Conservation (phyloP, 2,797 vertebrate genomes). For the Cossypha dichroa region DNA sequence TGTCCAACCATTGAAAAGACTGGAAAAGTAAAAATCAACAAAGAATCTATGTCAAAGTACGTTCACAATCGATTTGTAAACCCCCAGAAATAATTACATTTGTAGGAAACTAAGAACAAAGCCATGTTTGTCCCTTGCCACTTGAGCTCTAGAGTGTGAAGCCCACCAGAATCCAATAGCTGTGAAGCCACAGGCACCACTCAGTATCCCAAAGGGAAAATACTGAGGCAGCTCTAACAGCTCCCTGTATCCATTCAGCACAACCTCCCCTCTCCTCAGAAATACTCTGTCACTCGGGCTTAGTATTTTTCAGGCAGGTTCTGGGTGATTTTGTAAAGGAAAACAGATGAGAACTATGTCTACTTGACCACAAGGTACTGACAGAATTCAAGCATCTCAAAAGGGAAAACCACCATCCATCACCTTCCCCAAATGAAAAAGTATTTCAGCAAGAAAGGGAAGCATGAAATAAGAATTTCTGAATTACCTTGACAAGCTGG, state of each 20-base stretch:
- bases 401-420: neutral
- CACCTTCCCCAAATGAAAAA: neutral
- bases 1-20: neutral
- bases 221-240: neutral
- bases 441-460: neutral
- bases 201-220: neutral
- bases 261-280: neutral
- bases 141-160: neutral
- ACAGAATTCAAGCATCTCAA: neutral
- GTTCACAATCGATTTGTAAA: neutral
- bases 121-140: neutral
- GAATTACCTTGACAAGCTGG: neutral
- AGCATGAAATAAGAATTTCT: neutral
- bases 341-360: neutral
- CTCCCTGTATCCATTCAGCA: neutral
- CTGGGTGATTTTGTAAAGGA: neutral
- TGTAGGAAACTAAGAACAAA: slow-evolving; percentile 8
- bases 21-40: neutral
- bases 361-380: neutral
- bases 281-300: fast-evolving
- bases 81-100: slow-evolving; percentile 2
- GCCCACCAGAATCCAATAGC: neutral
- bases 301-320: neutral
- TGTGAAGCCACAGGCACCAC: slow-evolving; percentile 9
- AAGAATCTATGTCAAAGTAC: neutral